phyloP scores from a whole-genome alignment of 2,888 invertebrate genomes.

The Aricia artaxerxes region DNA sequence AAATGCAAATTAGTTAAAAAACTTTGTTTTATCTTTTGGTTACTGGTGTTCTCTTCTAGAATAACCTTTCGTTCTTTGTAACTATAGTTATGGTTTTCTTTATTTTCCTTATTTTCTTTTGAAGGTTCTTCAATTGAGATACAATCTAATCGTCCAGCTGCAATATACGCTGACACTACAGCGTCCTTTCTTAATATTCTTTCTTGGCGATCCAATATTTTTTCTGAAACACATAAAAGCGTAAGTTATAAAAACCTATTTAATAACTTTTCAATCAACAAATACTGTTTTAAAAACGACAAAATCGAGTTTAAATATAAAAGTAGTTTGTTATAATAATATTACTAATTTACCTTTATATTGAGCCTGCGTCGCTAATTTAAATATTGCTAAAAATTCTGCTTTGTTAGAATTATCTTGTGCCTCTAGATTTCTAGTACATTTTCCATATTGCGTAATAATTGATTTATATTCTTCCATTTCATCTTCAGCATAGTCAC shows the following conservation, averaged over 20 bases:
- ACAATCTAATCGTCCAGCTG: conserved; percentile 60
- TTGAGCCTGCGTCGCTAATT: conserved; percentile 80
- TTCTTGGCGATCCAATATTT: conserved; percentile 82
- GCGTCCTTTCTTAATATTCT: conserved; percentile 74
- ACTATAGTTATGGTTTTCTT: conserved; percentile 12
- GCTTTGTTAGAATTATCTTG: conserved; percentile 73
- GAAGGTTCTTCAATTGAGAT: conserved; percentile 52
- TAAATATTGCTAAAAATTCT: conserved; percentile 82
- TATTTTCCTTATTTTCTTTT: conserved; percentile 35
- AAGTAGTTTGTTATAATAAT: not conserved
- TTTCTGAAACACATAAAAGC: conserved; percentile 52
- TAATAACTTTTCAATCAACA: not conserved
- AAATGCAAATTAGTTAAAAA: conserved; percentile 82
- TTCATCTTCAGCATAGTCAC: conserved; percentile 76
- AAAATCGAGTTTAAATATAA: not conserved
- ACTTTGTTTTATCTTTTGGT: conserved; percentile 74
- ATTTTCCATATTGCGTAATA: conserved; percentile 66
- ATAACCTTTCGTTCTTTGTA: conserved; percentile 28
- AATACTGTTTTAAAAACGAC: not conserved
- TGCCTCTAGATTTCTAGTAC: conserved; percentile 39
- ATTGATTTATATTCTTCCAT: conserved; percentile 73
- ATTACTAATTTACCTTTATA: conserved; percentile 75
- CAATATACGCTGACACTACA: conserved; percentile 74
- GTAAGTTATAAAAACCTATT: not conserved
- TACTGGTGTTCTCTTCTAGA: conserved; percentile 44